Evolutionary conservation across 2,888 invertebrate species (phyloP), one percentile per base, ranked within the genome.

Genomic region (Nomada lathburiana): DNA sequence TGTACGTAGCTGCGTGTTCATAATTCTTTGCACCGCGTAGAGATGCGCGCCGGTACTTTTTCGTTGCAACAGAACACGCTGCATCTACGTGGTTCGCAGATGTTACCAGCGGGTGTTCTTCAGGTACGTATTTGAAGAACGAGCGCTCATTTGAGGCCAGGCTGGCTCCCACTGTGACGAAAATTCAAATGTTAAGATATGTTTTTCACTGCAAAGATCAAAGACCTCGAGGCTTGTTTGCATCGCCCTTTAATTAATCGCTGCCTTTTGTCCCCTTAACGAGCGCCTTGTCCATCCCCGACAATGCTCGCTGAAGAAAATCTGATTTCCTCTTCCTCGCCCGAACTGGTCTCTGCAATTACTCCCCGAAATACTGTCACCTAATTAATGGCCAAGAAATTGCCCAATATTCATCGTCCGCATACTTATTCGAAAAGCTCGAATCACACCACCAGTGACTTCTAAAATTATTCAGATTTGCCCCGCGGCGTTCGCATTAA

Each of bases 51-150:
- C 10, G 62, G 69, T n/a, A 87, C 62, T 87, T 87, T 82, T 87
- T 82, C 83, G 73, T 85, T 67, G 73, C 59, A 47, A 42, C 63
- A 59, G 76, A 85, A 82, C 83, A 85, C 74, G 85, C 75, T 57
- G 85, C 78, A 80, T 82, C 79, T 75, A 77, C 80, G 78, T 82
- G 80, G 83, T 77, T 83, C 72, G 81, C 85, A 84, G 86, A 81
- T 85, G 85, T 83, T 88, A 84, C 81, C 88, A 88, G 88, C 87
- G 82, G 86, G 84, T 65, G 86, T 77, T 82, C 86, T 69, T 68
- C 84, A 55, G 76, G 55, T 65, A 85, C 77, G 72, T 82, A 80
- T 77, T 80, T 87, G 80, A 86, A 76, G 81, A 87, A 84, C 86
- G 86, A 82, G 70, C 83, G 85, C 73, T 87, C 78, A 71, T 85